Base-by-base conservation (phyloP, 2,797 vertebrate species). In the Sebastes iracundus region DNA sequence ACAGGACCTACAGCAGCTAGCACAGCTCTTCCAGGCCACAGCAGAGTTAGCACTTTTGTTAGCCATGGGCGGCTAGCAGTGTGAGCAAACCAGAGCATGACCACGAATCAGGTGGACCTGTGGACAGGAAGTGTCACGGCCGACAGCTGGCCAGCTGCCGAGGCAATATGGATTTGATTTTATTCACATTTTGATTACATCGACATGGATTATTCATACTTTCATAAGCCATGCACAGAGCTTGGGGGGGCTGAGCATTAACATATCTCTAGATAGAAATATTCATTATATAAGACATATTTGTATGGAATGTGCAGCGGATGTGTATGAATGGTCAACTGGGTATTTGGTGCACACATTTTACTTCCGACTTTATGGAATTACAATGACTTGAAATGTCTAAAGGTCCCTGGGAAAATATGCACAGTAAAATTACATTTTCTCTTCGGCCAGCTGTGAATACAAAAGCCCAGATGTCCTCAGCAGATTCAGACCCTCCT, bases 131-230 rank as follows among this genome's bases (percentile, higher is more conserved):
- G 32, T 10, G 60, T 65, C 33, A 42, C 28, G 79, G 53, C 79
- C 35, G 66, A 75, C 82, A 73, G 77, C 67, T 86, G 80, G 78
- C 68, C 53, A 6, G 52, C 74, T 64, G 75, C 70, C 70, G 55
- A 38, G 18, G 30, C 72, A 84, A 82, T 76, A 81, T 12, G 32
- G 59, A 80, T 84, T 85, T 75, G 86, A 76, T 88, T 90, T 88
- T 81, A 84, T 87, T 87, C 80, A 70, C 46, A 80, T 90, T 87
- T 90, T 82, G 78, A 87, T 88, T 87, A 80, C 68, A 74, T 87
- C 55, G 2, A 80, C 83, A 79, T 90, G 72, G 72, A 93, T 94
- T 93, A 92, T 94, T 91, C 72, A 93, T 89, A 87, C 88, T 83
- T 82, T 93, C 76, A 87, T 92, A 79, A 91, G 79, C 65, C 33